A percentile compares a stretch with the other conserved stretches of the same genome.
Conservation (phyloP, 2,888 invertebrate species). For the Lasius fuliginosus region DNA sequence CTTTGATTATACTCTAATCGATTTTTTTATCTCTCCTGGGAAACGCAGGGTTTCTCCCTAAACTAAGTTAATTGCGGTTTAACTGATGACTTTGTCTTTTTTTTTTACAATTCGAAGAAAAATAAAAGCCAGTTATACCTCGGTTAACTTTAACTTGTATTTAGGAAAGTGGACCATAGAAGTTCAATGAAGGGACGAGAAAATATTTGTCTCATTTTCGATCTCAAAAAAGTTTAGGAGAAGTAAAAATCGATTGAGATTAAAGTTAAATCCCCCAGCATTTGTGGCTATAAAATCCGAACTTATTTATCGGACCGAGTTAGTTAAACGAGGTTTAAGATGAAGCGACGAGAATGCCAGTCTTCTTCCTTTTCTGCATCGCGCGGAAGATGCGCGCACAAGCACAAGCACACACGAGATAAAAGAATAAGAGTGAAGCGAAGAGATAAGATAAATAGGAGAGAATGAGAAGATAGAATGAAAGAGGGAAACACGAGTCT, state of each 20-base stretch:
- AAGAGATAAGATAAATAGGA: slow-evolving; percentile 63
- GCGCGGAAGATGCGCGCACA: slow-evolving; percentile 51
- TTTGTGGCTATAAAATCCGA: background rate
- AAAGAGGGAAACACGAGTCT: slow-evolving; percentile 70
- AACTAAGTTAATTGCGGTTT: background rate
- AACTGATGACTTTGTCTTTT: background rate
- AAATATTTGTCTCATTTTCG: slow-evolving; percentile 2
- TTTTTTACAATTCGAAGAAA: background rate
- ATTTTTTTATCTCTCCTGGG: background rate
- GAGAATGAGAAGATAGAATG: slow-evolving; percentile 44
- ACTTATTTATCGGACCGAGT: background rate
- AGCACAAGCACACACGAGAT: slow-evolving; percentile 51
- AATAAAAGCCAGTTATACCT: background rate
- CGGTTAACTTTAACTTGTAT: background rate
- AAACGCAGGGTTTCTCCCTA: background rate
- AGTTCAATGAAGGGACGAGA: background rate
- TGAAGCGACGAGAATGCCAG: slow-evolving; percentile 20
- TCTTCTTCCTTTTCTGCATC: slow-evolving; percentile 60
- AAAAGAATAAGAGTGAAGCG: slow-evolving; percentile 52
- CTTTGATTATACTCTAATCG: background rate
- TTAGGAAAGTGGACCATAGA: background rate
- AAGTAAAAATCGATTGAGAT: slow-evolving; percentile 8
- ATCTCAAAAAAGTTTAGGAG: background rate
- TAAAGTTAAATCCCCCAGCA: background rate
- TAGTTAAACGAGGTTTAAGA: background rate